Conservation (phyloP, 2,113 vertebrate species). For the Nannobrachium achirus region DNA sequence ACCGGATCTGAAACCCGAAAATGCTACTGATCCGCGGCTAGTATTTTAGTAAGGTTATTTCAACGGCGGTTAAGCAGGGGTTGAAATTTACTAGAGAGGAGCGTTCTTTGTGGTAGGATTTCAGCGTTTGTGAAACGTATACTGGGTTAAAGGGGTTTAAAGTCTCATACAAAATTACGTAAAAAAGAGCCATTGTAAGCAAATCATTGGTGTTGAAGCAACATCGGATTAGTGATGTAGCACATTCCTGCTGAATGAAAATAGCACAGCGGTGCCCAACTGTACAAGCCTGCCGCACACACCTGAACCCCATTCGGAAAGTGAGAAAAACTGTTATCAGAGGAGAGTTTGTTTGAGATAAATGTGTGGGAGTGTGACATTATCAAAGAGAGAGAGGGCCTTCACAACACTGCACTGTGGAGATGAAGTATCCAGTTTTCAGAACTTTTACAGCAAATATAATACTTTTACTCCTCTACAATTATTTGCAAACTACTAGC, state of each 20-base stretch:
- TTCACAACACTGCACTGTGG: background rate
- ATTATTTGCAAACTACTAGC: too few species aligned
- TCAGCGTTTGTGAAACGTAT: background rate
- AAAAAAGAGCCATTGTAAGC: conserved; percentile 10
- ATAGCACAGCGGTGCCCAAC: too few species aligned
- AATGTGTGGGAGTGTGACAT: background rate
- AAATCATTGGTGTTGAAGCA: too few species aligned
- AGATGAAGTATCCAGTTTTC: too few species aligned
- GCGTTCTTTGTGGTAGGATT: background rate
- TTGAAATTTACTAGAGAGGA: too few species aligned
- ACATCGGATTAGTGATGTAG: background rate
- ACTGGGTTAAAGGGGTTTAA: background rate
- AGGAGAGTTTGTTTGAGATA: background rate
- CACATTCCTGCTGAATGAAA: background rate
- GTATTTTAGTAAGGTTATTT: too few species aligned
- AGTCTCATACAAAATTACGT: background rate
- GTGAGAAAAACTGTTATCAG: background rate
- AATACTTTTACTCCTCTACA: too few species aligned
- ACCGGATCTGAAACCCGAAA: too few species aligned
- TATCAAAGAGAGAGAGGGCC: background rate
- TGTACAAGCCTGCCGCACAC: background rate
- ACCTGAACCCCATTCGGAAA: background rate
- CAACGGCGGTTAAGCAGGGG: too few species aligned
- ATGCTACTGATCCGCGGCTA: too few species aligned
- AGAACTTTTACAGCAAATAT: too few species aligned